A percentile compares a stretch with the other conserved stretches of the same genome.
phyloP scores from a whole-genome alignment of 2,888 invertebrate genomes.

The Eulithis prunata region DNA sequence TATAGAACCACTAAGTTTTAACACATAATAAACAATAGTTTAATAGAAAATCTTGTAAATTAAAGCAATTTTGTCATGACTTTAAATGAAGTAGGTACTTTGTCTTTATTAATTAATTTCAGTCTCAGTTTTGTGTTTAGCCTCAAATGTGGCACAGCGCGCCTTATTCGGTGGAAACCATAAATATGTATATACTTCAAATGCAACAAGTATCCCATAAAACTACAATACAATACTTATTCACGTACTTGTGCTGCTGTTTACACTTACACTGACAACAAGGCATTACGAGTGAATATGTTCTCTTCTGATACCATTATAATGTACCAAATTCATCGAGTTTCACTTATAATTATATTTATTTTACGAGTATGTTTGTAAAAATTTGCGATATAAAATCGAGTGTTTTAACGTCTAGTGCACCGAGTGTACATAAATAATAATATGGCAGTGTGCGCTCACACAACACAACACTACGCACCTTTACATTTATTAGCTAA shows the following conservation, averaged over 20 bases:
- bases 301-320: neutral
- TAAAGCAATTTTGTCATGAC: conserved; percentile 28
- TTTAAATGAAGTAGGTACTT: conserved; percentile 13
- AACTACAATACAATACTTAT: neutral
- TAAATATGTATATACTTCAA: neutral
- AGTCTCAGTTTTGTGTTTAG: conserved; percentile 25
- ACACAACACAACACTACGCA: no score
- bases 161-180: neutral
- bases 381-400: neutral
- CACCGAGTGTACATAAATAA: no score
- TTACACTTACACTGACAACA: conserved; percentile 1
- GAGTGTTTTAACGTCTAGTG: no score
- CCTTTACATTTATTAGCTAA: no score
- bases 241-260: no score
- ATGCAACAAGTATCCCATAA: neutral
- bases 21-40: conserved; percentile 6
- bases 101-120: conserved; percentile 20
- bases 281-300: neutral
- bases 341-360: neutral
- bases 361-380: neutral
- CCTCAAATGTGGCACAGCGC: conserved; percentile 1
- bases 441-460: no score
- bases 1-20: conserved; percentile 1
- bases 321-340: conserved; percentile 12
- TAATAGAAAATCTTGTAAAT: conserved; percentile 17